These are phyloP conservation scores for Holothuria glaberrima DNA, from an alignment of 35 echinoderm and acorn worm species.

Conservation along the genomic window DNA sequence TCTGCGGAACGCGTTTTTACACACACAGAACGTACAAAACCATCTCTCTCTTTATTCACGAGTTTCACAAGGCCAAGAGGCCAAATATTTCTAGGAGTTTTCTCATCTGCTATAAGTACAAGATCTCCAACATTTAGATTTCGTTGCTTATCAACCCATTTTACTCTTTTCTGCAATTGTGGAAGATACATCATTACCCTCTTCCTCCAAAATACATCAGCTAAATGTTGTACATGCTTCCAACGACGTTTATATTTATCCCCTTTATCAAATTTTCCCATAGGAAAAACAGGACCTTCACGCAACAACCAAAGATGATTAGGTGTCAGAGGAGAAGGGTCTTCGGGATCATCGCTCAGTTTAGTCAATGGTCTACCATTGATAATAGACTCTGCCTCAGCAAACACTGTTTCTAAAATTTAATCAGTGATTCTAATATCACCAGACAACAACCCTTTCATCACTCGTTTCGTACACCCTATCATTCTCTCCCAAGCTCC, in stretches of 20 bases:
- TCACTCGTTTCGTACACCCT: conserved; percentile 1
- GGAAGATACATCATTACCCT: conserved; percentile 62
- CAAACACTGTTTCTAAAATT: conserved; percentile 62
- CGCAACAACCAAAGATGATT: conserved; percentile 42
- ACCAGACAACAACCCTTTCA: conserved; percentile 29
- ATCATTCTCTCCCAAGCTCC: background rate
- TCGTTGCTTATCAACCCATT: conserved; percentile 35
- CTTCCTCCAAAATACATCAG: conserved; percentile 60
- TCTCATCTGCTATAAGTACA: conserved; percentile 50
- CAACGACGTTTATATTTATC: conserved; percentile 28
- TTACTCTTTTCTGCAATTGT: conserved; percentile 40
- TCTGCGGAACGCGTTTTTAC: conserved; percentile 39
- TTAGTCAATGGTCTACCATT: conserved; percentile 51
- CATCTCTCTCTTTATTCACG: conserved; percentile 38
- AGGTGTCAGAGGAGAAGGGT: conserved; percentile 44
- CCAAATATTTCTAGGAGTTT: conserved; percentile 40
- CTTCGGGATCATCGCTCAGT: conserved; percentile 47
- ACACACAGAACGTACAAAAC: conserved; percentile 36
- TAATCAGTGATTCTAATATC: conserved; percentile 57
- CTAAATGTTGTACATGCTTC: conserved; percentile 69
- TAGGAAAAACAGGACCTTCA: background rate
- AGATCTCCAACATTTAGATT: conserved; percentile 50
- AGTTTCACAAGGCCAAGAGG: conserved; percentile 40
- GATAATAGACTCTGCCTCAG: conserved; percentile 36
- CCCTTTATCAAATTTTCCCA: too few relatives aligned